Evolutionary conservation across 2,113 vertebrate species (phyloP).

Genomic region (Pseudopipra pipra): DNA sequence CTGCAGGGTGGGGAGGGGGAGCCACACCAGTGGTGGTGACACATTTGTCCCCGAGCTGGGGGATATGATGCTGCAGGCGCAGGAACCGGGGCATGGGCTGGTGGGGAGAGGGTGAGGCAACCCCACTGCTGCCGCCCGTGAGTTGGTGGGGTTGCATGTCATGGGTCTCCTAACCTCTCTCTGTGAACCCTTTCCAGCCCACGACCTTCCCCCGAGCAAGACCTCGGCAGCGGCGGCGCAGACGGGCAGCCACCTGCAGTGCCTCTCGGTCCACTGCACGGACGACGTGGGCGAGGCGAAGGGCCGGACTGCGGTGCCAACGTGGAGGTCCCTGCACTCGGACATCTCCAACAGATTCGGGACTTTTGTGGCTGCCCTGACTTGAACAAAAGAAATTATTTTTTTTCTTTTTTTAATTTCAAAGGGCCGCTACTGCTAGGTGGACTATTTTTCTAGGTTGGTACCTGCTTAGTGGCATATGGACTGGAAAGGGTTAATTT

Average conservation of each 20-base stretch:
- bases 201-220: conserved; percentile 90
- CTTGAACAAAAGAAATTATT: conserved; percentile 80
- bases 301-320: conserved; percentile 89
- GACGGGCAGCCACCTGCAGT: conserved; percentile 92
- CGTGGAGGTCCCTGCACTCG: conserved; percentile 96
- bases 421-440: conserved; percentile 75
- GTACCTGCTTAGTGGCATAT: conserved; percentile 79
- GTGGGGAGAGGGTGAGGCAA: not conserved
- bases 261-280: conserved; percentile 97
- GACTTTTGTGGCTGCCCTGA: conserved; percentile 96
- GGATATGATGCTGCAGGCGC: not conserved
- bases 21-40: not conserved
- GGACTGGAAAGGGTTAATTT: conserved; percentile 83
- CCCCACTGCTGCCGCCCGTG: accelerated
- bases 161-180: not conserved
- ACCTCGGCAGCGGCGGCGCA: conserved; percentile 76
- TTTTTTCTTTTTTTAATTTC: conserved; percentile 51
- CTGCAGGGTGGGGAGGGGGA: not conserved
- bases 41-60: not conserved
- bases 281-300: conserved; percentile 93
- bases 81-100: accelerated
- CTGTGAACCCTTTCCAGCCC: conserved; percentile 78
- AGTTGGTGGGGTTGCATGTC: not conserved
- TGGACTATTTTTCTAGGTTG: conserved; percentile 77
- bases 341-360: conserved; percentile 98